Base-by-base conservation (phyloP, 37 sponge, comb jelly and placozoan genomes). In the Geodia barretti region DNA sequence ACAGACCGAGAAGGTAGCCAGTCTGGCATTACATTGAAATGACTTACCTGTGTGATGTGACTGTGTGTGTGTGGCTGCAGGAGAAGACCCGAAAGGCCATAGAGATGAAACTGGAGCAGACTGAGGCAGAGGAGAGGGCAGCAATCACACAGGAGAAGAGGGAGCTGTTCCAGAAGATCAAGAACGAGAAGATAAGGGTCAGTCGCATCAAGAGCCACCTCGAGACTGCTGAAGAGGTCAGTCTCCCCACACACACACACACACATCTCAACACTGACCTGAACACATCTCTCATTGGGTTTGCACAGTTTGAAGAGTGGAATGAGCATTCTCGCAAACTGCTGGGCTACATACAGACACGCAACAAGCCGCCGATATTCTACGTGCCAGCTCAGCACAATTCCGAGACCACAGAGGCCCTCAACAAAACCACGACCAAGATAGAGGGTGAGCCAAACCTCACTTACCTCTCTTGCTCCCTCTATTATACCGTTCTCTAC, bases 71-170 rank as follows among this genome's bases (percentile, higher is more conserved):
- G 14, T 59, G 20, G 38, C 11, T 62, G 3, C 75, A 94, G 95
- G 89, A 82, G 76, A 85, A 63, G 61, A 79, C 90, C 26, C 72
- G 95, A 0, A 59, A 36, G 14, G 85, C 88, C 73, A 91, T 94
- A 25, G 95, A 92, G 70, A 72, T 75, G 47, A 94, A 87, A 69
- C 73, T 94, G 60, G 83, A 91, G 59, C 72, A 85, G 60, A 88
- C 37, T 28, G 62, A 34, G 30, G 75, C 63, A 72, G 70, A 74
- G 24, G 89, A 87, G 62, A 86, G 79, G 41, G 95, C 88, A 36
- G 86, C 58, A n/a, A 66, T 76, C 4, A 60, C 67, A 0, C 77
- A 68, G 63, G 79, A 84, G 47, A 76, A 89, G 60, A 87, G 78
- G 79, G 83, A 82, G 24, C 79, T 94, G 68, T 94, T 75, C 38